Percentiles rank a stretch among this genome's conserved stretches.
These are phyloP conservation scores for Caranx melampygus DNA, from an alignment of 2,113 vertebrate species.

Conservation along the genomic window DNA sequence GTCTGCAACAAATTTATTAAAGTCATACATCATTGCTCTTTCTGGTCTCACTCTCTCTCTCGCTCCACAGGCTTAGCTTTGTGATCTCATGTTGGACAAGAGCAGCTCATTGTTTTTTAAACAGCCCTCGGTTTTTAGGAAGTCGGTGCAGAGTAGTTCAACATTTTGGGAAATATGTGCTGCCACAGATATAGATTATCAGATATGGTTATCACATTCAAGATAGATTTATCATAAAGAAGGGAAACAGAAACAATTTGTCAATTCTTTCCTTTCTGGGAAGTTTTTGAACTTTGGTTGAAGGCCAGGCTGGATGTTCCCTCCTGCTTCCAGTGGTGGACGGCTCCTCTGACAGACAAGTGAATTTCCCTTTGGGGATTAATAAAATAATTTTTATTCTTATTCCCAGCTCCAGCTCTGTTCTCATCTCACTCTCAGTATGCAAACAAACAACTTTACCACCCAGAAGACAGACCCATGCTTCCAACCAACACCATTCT, in stretches of 20 bases:
- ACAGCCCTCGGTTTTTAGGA: neutral
- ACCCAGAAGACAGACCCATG: neutral
- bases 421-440: neutral
- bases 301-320: neutral
- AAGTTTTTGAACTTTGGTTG: neutral
- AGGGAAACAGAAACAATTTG: neutral
- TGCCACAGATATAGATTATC: too few relatives aligned
- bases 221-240: neutral
- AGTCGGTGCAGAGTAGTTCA: neutral
- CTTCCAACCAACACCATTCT: neutral
- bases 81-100: constrained; percentile 16
- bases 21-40: constrained; percentile 20
- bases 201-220: neutral
- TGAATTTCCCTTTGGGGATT: too few relatives aligned
- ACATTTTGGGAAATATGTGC: neutral
- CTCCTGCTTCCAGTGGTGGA: neutral
- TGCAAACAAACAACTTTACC: neutral
- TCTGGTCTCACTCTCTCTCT: neutral
- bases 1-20: constrained; percentile 36
- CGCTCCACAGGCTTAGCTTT: neutral
- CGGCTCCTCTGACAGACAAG: too few relatives aligned
- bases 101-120: neutral
- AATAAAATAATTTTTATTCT: too few relatives aligned
- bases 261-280: neutral
- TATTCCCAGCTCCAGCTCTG: neutral